These are phyloP conservation scores for Sciurus carolinensis DNA, from an alignment of 2,797 vertebrate genomes.

Conservation along the genomic window DNA sequence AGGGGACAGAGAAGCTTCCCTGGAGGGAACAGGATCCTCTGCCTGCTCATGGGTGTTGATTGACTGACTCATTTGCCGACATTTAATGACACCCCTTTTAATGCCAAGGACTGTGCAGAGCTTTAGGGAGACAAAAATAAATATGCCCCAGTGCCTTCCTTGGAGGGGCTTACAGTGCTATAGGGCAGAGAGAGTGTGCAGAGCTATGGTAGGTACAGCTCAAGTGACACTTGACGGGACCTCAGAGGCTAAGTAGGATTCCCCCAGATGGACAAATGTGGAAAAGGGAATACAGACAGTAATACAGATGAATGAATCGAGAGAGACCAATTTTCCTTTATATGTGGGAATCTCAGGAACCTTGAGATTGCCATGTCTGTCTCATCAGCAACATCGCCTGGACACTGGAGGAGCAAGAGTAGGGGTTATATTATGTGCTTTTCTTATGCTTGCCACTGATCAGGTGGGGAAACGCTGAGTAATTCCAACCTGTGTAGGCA, in stretches of 20 bases:
- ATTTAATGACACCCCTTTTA: not conserved
- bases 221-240: not conserved
- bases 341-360: not conserved
- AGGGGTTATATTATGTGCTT: accelerated
- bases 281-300: accelerated
- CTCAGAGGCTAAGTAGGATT: not conserved
- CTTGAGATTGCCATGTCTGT: not conserved
- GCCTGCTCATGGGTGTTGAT: not conserved
- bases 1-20: not conserved
- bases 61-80: not conserved
- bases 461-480: not conserved
- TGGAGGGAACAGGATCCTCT: not conserved
- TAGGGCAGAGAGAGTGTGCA: not conserved
- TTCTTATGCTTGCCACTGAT: not conserved
- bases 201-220: not conserved
- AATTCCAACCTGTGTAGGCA: not conserved
- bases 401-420: not conserved
- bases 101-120: not conserved
- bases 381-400: not conserved
- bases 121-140: not conserved
- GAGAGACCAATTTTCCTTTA: not conserved
- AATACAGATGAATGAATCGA: not conserved
- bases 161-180: not conserved
- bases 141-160: not conserved
- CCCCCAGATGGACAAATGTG: not conserved